phyloP scores from a whole-genome alignment of 1,140 invertebrate species.

The Hypothenemus hampei region DNA sequence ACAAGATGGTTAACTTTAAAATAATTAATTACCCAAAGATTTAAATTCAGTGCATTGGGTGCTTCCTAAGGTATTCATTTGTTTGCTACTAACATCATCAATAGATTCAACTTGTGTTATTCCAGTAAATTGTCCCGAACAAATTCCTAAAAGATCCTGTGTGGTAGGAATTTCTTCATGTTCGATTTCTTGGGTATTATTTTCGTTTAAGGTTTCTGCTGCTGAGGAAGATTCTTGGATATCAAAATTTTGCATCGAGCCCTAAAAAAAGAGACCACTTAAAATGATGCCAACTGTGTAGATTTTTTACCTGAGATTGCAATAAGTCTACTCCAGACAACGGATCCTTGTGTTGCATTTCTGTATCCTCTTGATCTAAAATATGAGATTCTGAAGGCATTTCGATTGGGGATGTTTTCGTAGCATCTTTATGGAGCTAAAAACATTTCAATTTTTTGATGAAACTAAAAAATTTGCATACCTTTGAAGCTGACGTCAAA shows the following conservation, averaged over 20 bases:
- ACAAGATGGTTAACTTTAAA: not conserved
- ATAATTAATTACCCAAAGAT: slow-evolving; percentile 14
- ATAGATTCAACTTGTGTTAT: slow-evolving; percentile 18
- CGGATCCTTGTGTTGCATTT: not conserved
- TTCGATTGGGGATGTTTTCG: too few species aligned
- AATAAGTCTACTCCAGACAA: not conserved
- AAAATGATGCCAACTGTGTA: too few species aligned
- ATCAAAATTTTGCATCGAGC: too few species aligned
- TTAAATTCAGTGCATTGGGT: slow-evolving; percentile 32
- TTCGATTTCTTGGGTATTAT: not conserved
- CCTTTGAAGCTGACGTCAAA: slow-evolving; percentile 32
- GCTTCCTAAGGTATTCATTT: not conserved
- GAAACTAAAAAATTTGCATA: too few species aligned
- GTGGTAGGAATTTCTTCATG: slow-evolving; percentile 27
- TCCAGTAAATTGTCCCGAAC: slow-evolving; percentile 41
- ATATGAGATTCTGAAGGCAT: too few species aligned
- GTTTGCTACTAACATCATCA: slow-evolving; percentile 1
- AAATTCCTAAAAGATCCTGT: slow-evolving; percentile 40
- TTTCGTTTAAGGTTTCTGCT: too few species aligned
- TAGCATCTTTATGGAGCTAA: too few species aligned
- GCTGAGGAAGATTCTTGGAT: too few species aligned
- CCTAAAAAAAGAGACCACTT: too few species aligned
- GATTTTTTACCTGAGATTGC: not conserved
- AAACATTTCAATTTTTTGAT: too few species aligned
- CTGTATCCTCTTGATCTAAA: not conserved